A percentile compares a stretch with the other conserved stretches of the same genome.
These are phyloP conservation scores for Myiothlypis coronata DNA, from an alignment of 2,797 vertebrate genomes.

Conservation along the genomic window DNA sequence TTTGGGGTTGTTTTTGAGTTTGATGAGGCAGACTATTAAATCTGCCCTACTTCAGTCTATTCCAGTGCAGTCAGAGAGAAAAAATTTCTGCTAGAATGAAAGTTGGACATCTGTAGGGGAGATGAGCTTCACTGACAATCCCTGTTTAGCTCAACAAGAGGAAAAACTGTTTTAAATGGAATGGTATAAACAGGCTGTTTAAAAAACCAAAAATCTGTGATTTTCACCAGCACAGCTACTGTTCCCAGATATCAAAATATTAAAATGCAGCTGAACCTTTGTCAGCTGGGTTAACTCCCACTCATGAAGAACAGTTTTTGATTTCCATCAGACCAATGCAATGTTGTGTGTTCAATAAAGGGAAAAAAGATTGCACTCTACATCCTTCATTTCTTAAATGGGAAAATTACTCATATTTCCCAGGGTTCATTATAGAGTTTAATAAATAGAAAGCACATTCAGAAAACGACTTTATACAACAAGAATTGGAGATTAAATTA, in stretches of 20 bases:
- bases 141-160: not conserved
- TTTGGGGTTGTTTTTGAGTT: not conserved
- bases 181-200: not conserved
- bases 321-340: not conserved
- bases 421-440: not conserved
- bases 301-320: not conserved
- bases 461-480: not conserved
- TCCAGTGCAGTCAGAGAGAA: not conserved
- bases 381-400: not conserved
- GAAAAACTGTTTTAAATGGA: not conserved
- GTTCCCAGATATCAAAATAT: not conserved
- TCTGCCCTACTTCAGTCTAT: not conserved
- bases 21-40: not conserved
- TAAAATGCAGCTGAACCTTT: not conserved
- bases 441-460: not conserved
- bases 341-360: not conserved
- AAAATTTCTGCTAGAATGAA: not conserved
- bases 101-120: not conserved
- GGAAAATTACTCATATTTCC: not conserved
- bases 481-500: not conserved
- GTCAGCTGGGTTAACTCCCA: not conserved
- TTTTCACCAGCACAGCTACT: not conserved
- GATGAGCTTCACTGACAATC: not conserved
- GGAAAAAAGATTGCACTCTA: not conserved
- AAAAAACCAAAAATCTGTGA: fast-evolving